Evolutionary conservation across 2,113 vertebrate genomes (phyloP).

Genomic region (Solea senegalensis): DNA sequence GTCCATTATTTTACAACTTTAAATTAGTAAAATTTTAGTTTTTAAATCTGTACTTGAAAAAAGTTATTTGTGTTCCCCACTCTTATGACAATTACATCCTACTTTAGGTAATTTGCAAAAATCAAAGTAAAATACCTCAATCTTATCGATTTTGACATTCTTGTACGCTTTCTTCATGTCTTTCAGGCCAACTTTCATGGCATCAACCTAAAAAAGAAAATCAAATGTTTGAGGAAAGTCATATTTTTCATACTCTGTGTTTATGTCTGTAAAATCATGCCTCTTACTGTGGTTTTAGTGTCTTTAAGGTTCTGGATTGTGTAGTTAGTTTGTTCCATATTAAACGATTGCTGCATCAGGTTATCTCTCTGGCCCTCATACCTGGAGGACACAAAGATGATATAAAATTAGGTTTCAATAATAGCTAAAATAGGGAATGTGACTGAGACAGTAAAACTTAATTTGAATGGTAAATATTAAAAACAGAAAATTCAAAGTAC

Average conservation of each 20-base stretch:
- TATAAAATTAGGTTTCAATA: background rate
- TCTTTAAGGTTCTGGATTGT: conserved; percentile 97
- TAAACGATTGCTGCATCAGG: conserved; percentile 96
- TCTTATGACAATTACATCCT: no score
- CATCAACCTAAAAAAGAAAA: conserved; percentile 88
- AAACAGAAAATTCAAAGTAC: conserved; percentile 58
- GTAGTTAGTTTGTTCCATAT: conserved; percentile 99
- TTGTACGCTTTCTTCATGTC: conserved; percentile 99
- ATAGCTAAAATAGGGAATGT: background rate
- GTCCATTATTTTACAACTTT: no score
- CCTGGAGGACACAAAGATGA: conserved; percentile 77
- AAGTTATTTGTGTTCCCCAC: no score
- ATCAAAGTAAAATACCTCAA: conserved; percentile 87
- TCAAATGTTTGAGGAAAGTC: conserved; percentile 3
- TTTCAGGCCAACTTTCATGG: conserved; percentile 96
- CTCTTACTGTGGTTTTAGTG: conserved; percentile 95
- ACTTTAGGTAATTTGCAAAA: no score
- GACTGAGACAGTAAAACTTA: background rate
- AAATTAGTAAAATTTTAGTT: no score
- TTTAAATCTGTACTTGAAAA: no score
- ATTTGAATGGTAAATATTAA: background rate
- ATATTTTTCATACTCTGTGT: background rate
- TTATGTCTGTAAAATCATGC: no score
- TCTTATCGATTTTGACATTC: conserved; percentile 94
- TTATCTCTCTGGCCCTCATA: conserved; percentile 96